Evolutionary conservation across 1,140 invertebrate species (phyloP).

Genomic region (Drosophila mojavensis): DNA sequence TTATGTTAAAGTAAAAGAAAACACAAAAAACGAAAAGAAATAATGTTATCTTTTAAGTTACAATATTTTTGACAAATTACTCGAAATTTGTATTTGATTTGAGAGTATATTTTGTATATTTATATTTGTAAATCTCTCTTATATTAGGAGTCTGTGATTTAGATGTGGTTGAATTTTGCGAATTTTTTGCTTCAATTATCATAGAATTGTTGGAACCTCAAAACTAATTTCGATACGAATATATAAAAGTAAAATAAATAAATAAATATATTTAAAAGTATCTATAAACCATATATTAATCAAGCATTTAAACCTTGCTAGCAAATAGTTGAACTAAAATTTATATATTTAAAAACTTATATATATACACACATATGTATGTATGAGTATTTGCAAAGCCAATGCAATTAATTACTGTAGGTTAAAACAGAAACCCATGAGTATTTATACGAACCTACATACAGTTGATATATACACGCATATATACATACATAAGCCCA

Average conservation of each 20-base stretch:
- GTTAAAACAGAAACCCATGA: constrained; percentile 33
- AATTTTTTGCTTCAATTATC: constrained; percentile 51
- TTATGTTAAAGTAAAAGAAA: constrained; percentile 28
- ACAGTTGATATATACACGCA: constrained; percentile 15
- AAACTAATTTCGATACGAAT: constrained; percentile 46
- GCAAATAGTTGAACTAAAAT: constrained; percentile 14
- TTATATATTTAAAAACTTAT: neutral
- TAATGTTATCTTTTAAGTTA: constrained; percentile 45
- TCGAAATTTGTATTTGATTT: constrained; percentile 67
- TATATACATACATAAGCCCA: neutral
- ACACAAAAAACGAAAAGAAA: neutral
- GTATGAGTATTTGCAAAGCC: constrained; percentile 3
- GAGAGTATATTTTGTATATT: constrained; percentile 34
- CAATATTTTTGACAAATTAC: constrained; percentile 49
- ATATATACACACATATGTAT: constrained; percentile 16
- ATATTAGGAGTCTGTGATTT: constrained; percentile 83
- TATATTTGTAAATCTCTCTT: constrained; percentile 58
- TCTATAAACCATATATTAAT: constrained; percentile 22
- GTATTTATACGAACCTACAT: constrained; percentile 38
- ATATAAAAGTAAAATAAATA: constrained; percentile 16
- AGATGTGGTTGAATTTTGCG: constrained; percentile 75
- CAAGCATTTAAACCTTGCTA: constrained; percentile 13
- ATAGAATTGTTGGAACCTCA: constrained; percentile 59
- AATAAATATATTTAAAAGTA: constrained; percentile 25
- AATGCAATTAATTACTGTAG: constrained; percentile 20